Percentiles rank a stretch among this genome's conserved stretches.
These are phyloP conservation scores for Melanotaenia pygmaea DNA, from an alignment of 2,797 vertebrate genomes.

Conservation along the genomic window DNA sequence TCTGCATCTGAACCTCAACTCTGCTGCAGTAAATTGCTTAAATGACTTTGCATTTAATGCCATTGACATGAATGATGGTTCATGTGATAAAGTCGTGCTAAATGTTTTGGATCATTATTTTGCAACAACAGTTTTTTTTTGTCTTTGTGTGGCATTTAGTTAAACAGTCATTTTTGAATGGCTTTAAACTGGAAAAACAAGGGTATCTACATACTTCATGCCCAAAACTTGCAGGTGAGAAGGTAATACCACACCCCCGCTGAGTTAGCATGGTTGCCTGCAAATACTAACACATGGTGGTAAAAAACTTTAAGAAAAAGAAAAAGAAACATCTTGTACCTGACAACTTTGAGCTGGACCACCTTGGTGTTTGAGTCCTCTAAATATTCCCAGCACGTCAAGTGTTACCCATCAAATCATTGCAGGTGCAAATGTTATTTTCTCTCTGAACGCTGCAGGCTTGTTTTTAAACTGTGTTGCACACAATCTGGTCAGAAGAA, in stretches of 20 bases:
- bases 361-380: constrained; percentile 59
- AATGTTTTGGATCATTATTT: constrained; percentile 60
- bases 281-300: constrained; percentile 73
- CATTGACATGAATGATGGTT: constrained; percentile 29
- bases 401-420: constrained; percentile 65
- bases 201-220: constrained; percentile 32
- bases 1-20: constrained; percentile 27
- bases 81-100: not conserved
- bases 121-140: constrained; percentile 53
- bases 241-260: constrained; percentile 51
- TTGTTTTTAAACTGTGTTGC: constrained; percentile 30
- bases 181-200: constrained; percentile 43
- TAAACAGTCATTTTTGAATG: constrained; percentile 18
- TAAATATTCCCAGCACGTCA: constrained; percentile 51
- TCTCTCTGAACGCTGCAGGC: constrained; percentile 22
- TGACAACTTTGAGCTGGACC: constrained; percentile 66
- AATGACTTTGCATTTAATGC: constrained; percentile 34
- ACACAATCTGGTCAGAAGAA: not conserved
- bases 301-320: constrained; percentile 65
- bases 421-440: constrained; percentile 50
- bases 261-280: constrained; percentile 57
- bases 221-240: constrained; percentile 37
- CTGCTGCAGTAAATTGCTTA: constrained; percentile 47
- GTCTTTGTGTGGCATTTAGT: constrained; percentile 43
- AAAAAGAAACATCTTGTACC: constrained; percentile 61